A percentile compares a stretch with the other conserved stretches of the same genome.
Conservation (phyloP, 2,797 vertebrate genomes). For the Oceanodroma leucorhoa region DNA sequence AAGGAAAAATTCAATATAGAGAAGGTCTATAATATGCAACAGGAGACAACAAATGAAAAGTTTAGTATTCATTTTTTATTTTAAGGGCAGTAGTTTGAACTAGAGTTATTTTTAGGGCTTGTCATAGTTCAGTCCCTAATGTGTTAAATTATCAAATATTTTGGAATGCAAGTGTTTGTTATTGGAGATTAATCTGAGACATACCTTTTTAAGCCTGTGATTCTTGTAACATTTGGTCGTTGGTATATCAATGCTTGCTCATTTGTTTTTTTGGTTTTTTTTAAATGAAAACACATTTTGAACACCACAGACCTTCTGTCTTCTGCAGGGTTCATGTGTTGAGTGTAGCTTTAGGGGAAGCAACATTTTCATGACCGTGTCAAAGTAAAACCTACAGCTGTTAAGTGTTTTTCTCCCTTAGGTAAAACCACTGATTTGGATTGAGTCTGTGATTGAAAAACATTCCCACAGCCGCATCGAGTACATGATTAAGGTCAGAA, state of each 20-base stretch:
- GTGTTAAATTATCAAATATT: neutral
- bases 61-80: neutral
- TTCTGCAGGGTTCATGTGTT: neutral
- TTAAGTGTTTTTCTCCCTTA: constrained; percentile 40
- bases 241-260: neutral
- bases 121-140: neutral
- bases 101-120: neutral
- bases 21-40: neutral
- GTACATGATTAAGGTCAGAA: constrained; percentile 97
- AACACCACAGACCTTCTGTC: neutral
- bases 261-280: neutral
- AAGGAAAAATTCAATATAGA: neutral
- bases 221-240: neutral
- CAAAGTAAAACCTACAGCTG: neutral
- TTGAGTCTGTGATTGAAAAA: constrained; percentile 98
- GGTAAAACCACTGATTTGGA: constrained; percentile 99
- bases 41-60: neutral
- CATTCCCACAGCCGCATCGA: constrained; percentile 98
- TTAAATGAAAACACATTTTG: neutral
- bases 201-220: neutral
- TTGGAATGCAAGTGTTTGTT: neutral
- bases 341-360: neutral
- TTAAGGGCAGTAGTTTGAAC: neutral
- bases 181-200: neutral
- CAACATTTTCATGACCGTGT: rapidly evolving